These are phyloP conservation scores for Xerus rutilus DNA, from an alignment of 2,797 vertebrate species.

Conservation along the genomic window DNA sequence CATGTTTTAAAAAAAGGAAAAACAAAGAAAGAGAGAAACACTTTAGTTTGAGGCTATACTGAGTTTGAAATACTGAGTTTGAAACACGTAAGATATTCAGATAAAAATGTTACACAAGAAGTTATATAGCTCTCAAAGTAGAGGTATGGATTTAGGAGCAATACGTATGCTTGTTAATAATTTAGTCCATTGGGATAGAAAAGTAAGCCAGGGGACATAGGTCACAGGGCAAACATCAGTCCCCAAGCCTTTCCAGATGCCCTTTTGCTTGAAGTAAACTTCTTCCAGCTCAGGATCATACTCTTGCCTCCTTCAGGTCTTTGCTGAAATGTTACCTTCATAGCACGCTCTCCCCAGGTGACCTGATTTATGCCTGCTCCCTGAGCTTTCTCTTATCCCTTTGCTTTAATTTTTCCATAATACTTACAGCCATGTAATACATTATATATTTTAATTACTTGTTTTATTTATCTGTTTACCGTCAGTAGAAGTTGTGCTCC, in stretches of 20 bases:
- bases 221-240: too few species aligned
- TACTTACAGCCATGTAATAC: background rate
- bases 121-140: background rate
- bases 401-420: background rate
- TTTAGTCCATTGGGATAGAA: background rate
- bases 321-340: background rate
- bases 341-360: background rate
- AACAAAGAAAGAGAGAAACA: background rate
- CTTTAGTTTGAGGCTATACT: background rate
- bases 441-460: background rate
- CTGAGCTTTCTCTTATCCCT: background rate
- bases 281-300: background rate
- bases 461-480: background rate
- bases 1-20: background rate
- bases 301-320: background rate
- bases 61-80: background rate
- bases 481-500: background rate
- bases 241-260: background rate
- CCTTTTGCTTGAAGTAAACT: background rate
- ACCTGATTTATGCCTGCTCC: background rate
- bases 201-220: background rate
- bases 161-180: background rate
- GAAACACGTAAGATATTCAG: background rate
- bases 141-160: background rate
- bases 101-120: background rate